Evolutionary conservation across 2,113 vertebrate genomes (phyloP).

Genomic region (Tricholaema leucomelas): DNA sequence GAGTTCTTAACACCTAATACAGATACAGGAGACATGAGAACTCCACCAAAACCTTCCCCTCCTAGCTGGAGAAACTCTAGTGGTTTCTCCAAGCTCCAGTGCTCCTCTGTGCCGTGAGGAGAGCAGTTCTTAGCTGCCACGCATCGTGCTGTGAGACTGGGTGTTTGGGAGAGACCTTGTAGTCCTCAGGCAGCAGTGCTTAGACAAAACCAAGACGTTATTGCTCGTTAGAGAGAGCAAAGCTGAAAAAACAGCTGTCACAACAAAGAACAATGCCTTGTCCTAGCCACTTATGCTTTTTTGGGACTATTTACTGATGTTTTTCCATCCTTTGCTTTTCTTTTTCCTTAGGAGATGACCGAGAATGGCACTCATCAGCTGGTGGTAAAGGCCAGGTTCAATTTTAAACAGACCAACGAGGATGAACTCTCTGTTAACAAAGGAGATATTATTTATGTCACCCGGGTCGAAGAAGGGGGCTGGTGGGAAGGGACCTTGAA

Average conservation of each 20-base stretch:
- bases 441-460: slow-evolving; percentile 94
- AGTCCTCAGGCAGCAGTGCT: not conserved
- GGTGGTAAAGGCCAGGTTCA: slow-evolving; percentile 96
- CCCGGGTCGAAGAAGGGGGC: slow-evolving; percentile 94
- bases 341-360: slow-evolving; percentile 88
- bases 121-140: not conserved
- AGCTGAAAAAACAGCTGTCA: slow-evolving; percentile 49
- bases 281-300: not conserved
- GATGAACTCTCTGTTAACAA: slow-evolving; percentile 96
- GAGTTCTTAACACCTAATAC: too few relatives aligned
- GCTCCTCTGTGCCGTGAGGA: not conserved
- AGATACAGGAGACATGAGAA: too few relatives aligned
- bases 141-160: not conserved
- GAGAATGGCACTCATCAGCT: slow-evolving; percentile 89
- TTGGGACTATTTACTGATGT: not conserved
- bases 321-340: not conserved
- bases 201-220: not conserved
- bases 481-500: slow-evolving; percentile 97
- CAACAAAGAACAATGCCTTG: slow-evolving; percentile 29
- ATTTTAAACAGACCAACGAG: slow-evolving; percentile 99
- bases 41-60: too few relatives aligned
- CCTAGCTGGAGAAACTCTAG: too few relatives aligned
- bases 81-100: too few relatives aligned
- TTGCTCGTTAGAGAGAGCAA: not conserved
- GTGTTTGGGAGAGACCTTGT: not conserved